Conservation (phyloP, 2,888 invertebrate genomes). For the Laothoe populi region DNA sequence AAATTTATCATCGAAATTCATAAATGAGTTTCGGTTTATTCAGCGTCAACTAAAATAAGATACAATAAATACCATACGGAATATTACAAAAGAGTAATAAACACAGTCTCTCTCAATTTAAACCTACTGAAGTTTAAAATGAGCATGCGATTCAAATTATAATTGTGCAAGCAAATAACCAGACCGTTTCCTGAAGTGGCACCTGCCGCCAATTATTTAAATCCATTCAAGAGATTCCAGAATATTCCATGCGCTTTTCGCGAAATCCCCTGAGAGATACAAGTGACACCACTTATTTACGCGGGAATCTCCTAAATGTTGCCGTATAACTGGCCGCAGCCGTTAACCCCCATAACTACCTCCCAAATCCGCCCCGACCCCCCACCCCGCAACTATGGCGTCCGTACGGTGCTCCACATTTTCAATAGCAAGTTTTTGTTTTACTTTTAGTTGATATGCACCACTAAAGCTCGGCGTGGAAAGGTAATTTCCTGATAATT, state of each 20-base stretch:
- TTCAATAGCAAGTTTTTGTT: slow-evolving; percentile 29
- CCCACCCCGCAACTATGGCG: slow-evolving; percentile 8
- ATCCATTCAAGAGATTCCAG: slow-evolving; percentile 20
- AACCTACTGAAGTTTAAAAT: neutral
- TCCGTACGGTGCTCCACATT: slow-evolving; percentile 26
- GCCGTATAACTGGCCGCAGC: slow-evolving; percentile 22
- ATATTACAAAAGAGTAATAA: neutral
- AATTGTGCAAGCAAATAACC: slow-evolving; percentile 22
- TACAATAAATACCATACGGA: too few relatives aligned
- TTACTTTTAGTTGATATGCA: slow-evolving; percentile 26
- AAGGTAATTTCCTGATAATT: slow-evolving; percentile 24
- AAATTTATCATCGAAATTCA: too few relatives aligned
- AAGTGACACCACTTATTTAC: slow-evolving; percentile 24
- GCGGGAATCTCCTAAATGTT: slow-evolving; percentile 23
- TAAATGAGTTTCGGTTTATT: too few relatives aligned
- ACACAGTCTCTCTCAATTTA: neutral
- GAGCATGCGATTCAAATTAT: slow-evolving; percentile 17
- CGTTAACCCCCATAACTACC: slow-evolving; percentile 7
- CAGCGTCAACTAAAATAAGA: too few relatives aligned
- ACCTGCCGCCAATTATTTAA: slow-evolving; percentile 24
- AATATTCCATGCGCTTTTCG: slow-evolving; percentile 22
- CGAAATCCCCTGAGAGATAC: slow-evolving; percentile 13
- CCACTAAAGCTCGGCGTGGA: slow-evolving; percentile 11
- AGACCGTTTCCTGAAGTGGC: slow-evolving; percentile 18
- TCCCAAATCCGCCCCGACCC: neutral